Conservation (phyloP, 2,113 vertebrate species). For the Phalacrocorax pelagicus region DNA sequence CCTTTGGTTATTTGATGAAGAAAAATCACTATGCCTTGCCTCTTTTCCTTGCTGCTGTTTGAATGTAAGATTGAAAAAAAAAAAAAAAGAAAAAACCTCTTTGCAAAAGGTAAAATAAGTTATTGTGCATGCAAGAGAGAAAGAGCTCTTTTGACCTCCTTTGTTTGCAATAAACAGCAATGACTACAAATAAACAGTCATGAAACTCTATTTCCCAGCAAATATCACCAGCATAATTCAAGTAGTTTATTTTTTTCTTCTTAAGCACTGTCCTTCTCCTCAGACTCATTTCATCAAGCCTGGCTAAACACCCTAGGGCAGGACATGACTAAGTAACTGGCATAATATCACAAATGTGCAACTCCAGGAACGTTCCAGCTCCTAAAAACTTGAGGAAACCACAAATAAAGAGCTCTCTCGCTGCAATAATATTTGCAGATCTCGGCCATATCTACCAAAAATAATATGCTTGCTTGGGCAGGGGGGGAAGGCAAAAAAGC, state of each 20-base stretch:
- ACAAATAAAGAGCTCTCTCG: background rate
- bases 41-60: background rate
- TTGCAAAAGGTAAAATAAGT: background rate
- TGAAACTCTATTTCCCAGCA: background rate
- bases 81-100: background rate
- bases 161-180: constrained; percentile 5
- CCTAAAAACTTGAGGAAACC: background rate
- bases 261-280: background rate
- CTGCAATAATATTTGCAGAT: background rate
- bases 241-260: background rate
- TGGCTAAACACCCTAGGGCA: background rate
- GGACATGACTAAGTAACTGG: background rate
- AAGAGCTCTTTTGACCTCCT: background rate
- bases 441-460: background rate
- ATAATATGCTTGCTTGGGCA: fast-evolving
- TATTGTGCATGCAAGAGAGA: background rate
- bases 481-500: background rate
- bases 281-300: background rate
- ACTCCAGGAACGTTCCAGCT: background rate
- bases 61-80: background rate
- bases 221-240: background rate
- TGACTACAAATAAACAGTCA: background rate
- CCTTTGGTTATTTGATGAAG: background rate
- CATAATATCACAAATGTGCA: background rate
- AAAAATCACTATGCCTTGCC: background rate